phyloP scores from a whole-genome alignment of 2,888 invertebrate species.

The Clanis bilineata region DNA sequence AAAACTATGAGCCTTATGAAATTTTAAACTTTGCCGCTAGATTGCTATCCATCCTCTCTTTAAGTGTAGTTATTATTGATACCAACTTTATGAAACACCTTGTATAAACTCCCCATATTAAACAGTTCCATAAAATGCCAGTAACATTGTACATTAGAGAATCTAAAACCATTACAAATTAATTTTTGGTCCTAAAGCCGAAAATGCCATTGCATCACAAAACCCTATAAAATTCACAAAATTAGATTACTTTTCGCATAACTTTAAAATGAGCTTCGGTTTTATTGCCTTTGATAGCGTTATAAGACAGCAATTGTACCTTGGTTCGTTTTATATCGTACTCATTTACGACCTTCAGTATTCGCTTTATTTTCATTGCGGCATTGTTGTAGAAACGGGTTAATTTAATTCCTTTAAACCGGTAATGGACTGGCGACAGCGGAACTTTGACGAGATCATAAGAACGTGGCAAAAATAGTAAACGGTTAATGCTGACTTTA shows the following conservation, averaged over 20 bases:
- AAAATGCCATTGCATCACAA: slow-evolving; percentile 10
- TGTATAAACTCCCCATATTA: background rate
- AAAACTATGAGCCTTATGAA: too few relatives aligned
- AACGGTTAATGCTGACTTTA: background rate
- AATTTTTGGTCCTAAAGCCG: background rate
- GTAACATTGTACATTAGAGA: background rate
- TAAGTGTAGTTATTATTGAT: too few relatives aligned
- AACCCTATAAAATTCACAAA: slow-evolving; percentile 7
- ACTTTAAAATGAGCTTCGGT: slow-evolving; percentile 26
- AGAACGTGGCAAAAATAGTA: background rate
- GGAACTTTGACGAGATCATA: slow-evolving; percentile 2
- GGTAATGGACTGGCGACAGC: slow-evolving; percentile 1
- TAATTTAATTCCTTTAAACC: slow-evolving; percentile 4
- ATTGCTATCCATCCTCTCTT: too few relatives aligned
- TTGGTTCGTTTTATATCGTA: slow-evolving; percentile 23
- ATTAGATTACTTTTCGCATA: slow-evolving; percentile 14
- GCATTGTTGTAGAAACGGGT: slow-evolving; percentile 4
- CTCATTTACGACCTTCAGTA: slow-evolving; percentile 22
- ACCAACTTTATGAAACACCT: too few relatives aligned
- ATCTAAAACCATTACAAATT: background rate
- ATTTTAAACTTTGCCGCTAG: too few relatives aligned
- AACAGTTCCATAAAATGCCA: background rate
- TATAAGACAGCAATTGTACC: slow-evolving; percentile 28
- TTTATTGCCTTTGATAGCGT: slow-evolving; percentile 27
- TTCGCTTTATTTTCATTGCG: slow-evolving; percentile 15